A percentile compares a stretch with the other conserved stretches of the same genome.
Evolutionary conservation across 2,113 vertebrate species (phyloP).

Genomic region (Deroptyus accipitrinus): DNA sequence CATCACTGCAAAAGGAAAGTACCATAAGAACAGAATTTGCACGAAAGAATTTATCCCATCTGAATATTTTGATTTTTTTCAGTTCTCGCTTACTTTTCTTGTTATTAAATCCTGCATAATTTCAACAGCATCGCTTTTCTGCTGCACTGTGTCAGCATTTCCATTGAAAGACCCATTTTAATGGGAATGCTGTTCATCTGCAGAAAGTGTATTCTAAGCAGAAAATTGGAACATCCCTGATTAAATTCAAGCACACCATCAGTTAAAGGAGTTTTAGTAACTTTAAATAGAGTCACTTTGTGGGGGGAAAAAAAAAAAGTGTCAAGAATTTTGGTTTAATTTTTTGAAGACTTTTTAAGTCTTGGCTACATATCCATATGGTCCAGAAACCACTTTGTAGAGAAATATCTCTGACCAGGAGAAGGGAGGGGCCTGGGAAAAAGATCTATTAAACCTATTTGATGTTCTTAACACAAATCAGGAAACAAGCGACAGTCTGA

Average conservation of each 20-base stretch:
- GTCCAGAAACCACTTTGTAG: background rate
- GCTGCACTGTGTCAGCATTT: conserved; percentile 49
- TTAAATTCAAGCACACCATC: background rate
- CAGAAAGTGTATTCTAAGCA: conserved; percentile 42
- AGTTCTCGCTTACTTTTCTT: background rate
- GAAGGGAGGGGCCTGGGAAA: background rate
- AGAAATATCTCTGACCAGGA: background rate
- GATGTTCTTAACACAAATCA: background rate
- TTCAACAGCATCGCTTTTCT: background rate
- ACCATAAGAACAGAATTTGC: background rate
- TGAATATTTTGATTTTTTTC: conserved; percentile 8
- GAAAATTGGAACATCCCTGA: background rate
- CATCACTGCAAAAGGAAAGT: background rate
- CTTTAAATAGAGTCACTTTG: background rate
- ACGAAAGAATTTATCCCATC: background rate
- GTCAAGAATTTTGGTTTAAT: background rate
- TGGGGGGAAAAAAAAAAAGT: background rate
- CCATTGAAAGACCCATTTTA: conserved; percentile 37
- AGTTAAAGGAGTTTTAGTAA: background rate
- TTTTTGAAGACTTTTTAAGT: background rate
- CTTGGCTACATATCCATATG: background rate
- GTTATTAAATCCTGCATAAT: conserved; percentile 13
- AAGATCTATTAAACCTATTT: background rate
- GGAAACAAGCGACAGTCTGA: background rate
- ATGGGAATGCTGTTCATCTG: conserved; percentile 32